A percentile compares a stretch with the other conserved stretches of the same genome.
phyloP scores from a whole-genome alignment of 2,797 vertebrate genomes.

The Tangara arthus region DNA sequence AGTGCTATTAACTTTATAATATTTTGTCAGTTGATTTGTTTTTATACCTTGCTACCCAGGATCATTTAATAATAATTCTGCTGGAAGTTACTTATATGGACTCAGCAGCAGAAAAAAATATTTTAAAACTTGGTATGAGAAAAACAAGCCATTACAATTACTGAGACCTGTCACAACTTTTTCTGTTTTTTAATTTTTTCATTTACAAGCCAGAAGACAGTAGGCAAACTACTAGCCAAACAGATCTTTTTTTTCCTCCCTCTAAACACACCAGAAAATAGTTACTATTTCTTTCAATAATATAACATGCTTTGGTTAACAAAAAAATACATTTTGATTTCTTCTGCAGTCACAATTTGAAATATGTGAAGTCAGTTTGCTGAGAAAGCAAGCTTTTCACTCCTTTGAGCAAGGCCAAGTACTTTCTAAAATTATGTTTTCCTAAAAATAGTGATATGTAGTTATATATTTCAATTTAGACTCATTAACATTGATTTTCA shows the following conservation, averaged over 20 bases:
- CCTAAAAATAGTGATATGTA: background rate
- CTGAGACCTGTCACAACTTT: background rate
- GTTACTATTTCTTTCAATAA: background rate
- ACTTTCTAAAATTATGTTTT: background rate
- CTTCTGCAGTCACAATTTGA: accelerated
- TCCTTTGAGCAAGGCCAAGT: background rate
- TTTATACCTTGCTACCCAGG: background rate
- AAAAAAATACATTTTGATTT: background rate
- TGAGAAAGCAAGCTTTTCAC: background rate
- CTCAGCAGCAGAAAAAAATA: background rate
- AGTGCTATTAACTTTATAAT: background rate
- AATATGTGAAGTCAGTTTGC: background rate
- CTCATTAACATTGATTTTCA: background rate
- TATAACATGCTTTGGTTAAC: background rate
- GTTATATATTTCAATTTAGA: background rate
- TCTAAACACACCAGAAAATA: background rate
- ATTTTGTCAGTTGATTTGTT: background rate
- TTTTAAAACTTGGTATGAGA: background rate
- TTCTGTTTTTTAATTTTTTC: background rate
- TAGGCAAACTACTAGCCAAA: background rate
- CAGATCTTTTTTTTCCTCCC: accelerated
- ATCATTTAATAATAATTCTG: background rate
- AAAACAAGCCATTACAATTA: background rate
- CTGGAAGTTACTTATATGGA: background rate
- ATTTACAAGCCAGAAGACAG: background rate